Percentiles rank a stretch among this genome's conserved stretches.
Conservation (phyloP, 2,888 invertebrate species). For the Alviniconcha strummeri region DNA sequence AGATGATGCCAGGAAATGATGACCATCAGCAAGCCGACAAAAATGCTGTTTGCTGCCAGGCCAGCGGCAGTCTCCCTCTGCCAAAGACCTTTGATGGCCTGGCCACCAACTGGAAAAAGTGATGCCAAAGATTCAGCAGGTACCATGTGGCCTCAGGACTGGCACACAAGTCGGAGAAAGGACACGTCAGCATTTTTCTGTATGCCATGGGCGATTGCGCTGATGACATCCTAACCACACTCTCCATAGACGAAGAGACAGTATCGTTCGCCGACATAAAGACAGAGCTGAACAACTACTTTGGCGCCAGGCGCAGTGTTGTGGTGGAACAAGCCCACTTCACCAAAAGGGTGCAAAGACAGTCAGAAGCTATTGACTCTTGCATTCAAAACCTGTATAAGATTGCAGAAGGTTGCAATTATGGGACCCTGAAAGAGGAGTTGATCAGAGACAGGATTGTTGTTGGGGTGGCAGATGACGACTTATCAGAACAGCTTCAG, state of each 20-base stretch:
- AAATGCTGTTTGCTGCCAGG: background rate
- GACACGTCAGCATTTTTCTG: background rate
- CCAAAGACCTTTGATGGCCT: background rate
- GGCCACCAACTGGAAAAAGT: background rate
- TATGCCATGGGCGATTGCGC: background rate
- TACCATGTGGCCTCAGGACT: conserved; percentile 10
- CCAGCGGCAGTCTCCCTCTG: background rate
- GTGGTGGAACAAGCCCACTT: background rate
- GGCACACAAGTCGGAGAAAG: background rate
- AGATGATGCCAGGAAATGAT: no score
- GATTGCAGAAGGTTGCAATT: conserved; percentile 8
- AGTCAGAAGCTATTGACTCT: background rate
- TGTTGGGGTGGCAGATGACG: conserved; percentile 15
- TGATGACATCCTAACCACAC: background rate
- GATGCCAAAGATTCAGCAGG: background rate
- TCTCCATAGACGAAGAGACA: background rate
- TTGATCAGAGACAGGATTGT: conserved; percentile 19
- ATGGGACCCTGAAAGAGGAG: conserved; percentile 1
- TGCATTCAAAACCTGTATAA: conserved; percentile 6
- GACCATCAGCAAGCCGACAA: background rate
- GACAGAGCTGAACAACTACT: background rate
- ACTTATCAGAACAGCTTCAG: background rate
- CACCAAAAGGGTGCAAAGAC: background rate
- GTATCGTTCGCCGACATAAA: background rate
- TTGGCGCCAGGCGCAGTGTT: background rate